Evolutionary conservation across 30 jellyfish, hydroid and myxozoan species (phyloP).

Genomic region (Aurelia sp.): DNA sequence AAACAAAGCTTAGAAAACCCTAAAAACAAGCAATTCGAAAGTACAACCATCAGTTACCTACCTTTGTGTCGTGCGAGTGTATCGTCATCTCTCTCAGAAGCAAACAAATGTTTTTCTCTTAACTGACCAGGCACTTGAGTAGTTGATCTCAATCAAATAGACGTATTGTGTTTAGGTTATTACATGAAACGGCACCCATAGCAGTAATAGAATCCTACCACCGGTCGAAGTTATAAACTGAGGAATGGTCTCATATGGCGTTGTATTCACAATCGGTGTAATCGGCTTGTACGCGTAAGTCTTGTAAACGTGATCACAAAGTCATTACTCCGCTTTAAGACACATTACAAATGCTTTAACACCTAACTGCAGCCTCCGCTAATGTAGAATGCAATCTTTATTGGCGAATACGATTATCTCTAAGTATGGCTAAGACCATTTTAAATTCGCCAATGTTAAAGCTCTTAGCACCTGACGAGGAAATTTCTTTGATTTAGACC

Average conservation of each 20-base stretch:
- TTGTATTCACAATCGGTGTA: slow-evolving; percentile 30
- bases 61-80: too few species aligned
- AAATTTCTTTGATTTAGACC: slow-evolving; percentile 16
- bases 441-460: slow-evolving; percentile 71
- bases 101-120: too few species aligned
- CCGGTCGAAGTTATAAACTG: slow-evolving; percentile 28
- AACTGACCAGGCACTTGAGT: too few species aligned
- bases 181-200: slow-evolving; percentile 26
- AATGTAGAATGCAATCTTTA: slow-evolving; percentile 43
- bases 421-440: slow-evolving; percentile 79
- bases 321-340: slow-evolving; percentile 15
- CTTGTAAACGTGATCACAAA: slow-evolving; percentile 12
- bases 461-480: slow-evolving; percentile 86
- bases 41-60: too few species aligned
- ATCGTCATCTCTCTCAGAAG: too few species aligned
- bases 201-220: slow-evolving; percentile 42
- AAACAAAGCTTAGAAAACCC: too few species aligned
- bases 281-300: slow-evolving; percentile 22
- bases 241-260: slow-evolving; percentile 19
- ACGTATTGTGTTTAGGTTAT: slow-evolving; percentile 20
- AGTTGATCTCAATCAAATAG: neutral
- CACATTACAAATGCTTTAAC: slow-evolving; percentile 48
- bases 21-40: too few species aligned
- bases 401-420: slow-evolving; percentile 74
- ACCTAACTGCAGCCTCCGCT: slow-evolving; percentile 47